Evolutionary conservation across 2,888 invertebrate species (phyloP), one percentile per base, ranked within the genome.

Genomic region (Iphiclides podalirius): DNA sequence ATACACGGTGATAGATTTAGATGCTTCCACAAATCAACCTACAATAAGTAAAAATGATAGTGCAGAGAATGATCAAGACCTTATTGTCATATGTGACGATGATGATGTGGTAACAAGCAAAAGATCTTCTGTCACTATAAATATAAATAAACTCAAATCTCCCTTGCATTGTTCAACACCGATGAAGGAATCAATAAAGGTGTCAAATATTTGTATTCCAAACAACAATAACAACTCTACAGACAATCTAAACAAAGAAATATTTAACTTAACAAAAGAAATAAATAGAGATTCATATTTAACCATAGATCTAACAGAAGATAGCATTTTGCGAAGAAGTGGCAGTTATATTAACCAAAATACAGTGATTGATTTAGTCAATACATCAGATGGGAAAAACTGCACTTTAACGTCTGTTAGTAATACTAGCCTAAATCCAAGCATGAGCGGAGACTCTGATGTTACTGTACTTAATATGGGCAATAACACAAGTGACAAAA

Each of bases 271-370:
- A 48, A 81, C 82, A 0, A 77, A 61, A 60, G 61, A 75, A 47
- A 79, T 81, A 2, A 78, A 83, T 37, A 57, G 14, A 4, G 73
- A 77, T 47, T 77, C 81, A 0, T 85, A 65, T 53, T 47, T 79
- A 42, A 88, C 87, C 0, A 81, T 87, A 58, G 87, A 87, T 60
- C 66, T 88, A 42, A 86, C 87, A 0, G 55, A 42, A 1, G 68
- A 67, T 8, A 62, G 58, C 35, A 31, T 14, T 7, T 26, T 55
- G 2, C 39, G 14, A 52, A 52, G 26, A 50, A 52, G 16, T 20
- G 28, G 28, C 13, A 50, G 52, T 8, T 6, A 20, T 20, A 31
- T 41, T 1, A 26, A 47, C n/a, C 40, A 50, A 0, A 60, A 64
- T 42, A 67, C 70, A 2, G 65, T 77, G 0, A 73, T 75, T 43